phyloP scores from a whole-genome alignment of 2,888 invertebrate species.

The Cryptophagus acutangulus region DNA sequence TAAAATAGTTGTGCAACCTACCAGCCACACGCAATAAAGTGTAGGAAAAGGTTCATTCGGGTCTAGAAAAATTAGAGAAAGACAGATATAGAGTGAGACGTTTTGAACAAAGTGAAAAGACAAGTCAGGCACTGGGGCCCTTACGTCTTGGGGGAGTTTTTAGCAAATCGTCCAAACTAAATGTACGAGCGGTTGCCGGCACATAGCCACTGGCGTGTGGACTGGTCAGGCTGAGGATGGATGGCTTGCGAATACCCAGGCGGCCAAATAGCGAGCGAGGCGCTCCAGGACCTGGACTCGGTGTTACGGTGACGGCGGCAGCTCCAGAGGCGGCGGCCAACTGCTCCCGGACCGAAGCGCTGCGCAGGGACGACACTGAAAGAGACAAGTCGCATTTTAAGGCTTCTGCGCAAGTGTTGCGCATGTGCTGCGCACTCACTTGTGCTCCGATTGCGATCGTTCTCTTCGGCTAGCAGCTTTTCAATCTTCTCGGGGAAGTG shows the following conservation, averaged over 20 bases:
- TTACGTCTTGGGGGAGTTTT: conserved; percentile 79
- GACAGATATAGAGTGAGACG: conserved; percentile 10
- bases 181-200: conserved; percentile 70
- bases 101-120: background rate
- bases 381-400: conserved; percentile 12
- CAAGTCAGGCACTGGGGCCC: conserved; percentile 46
- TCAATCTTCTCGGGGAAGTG: conserved; percentile 84
- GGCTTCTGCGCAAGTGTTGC: background rate
- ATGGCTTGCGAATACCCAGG: conserved; percentile 84
- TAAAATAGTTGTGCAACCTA: conserved; percentile 46
- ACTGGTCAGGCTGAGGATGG: conserved; percentile 75
- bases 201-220: conserved; percentile 51
- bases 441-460: conserved; percentile 60
- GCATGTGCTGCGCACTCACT: conserved; percentile 26
- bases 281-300: conserved; percentile 51
- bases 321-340: conserved; percentile 50
- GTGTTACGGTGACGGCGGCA: conserved; percentile 45
- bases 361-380: conserved; percentile 46
- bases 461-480: conserved; percentile 74
- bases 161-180: conserved; percentile 85
- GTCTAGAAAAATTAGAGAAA: conserved; percentile 23
- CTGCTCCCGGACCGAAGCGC: conserved; percentile 58
- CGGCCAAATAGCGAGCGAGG: conserved; percentile 72
- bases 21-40: conserved; percentile 51
- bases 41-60: conserved; percentile 36